A percentile compares a stretch with the other conserved stretches of the same genome.
Evolutionary conservation across 1,140 invertebrate species (phyloP).

Genomic region (Psilanteris sp.): DNA sequence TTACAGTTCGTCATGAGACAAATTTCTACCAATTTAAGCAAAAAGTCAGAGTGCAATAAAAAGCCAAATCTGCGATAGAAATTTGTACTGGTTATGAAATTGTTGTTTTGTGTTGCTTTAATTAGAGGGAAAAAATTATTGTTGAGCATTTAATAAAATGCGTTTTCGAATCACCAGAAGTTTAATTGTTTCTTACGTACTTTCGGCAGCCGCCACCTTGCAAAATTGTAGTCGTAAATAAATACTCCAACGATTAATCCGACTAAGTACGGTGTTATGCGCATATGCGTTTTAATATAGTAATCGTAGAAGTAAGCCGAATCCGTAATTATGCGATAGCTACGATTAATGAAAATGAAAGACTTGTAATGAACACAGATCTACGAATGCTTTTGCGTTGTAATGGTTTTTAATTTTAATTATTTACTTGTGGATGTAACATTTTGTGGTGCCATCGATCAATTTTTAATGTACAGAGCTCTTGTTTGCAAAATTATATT

Average conservation of each 20-base stretch:
- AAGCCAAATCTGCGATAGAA: conserved; percentile 38
- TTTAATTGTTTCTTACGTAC: conserved; percentile 60
- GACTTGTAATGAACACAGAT: conserved; percentile 39
- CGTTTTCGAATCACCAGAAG: conserved; percentile 6
- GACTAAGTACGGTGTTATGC: conserved; percentile 66
- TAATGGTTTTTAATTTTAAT: conserved; percentile 37
- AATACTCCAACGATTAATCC: conserved; percentile 69
- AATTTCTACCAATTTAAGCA: conserved; percentile 18
- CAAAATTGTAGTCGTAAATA: conserved; percentile 68
- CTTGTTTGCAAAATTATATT: conserved; percentile 53
- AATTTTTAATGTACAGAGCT: conserved; percentile 46
- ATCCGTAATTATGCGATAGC: conserved; percentile 57
- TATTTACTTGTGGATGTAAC: conserved; percentile 41
- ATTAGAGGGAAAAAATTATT: conserved; percentile 5
- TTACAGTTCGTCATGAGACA: conserved; percentile 6
- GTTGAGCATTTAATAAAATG: conserved; percentile 20
- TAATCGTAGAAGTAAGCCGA: conserved; percentile 66
- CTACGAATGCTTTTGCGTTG: conserved; percentile 41
- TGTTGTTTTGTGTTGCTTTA: conserved; percentile 26
- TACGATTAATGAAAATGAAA: conserved; percentile 49
- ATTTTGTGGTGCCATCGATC: conserved; percentile 54
- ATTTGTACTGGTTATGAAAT: conserved; percentile 9
- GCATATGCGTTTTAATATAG: conserved; percentile 71
- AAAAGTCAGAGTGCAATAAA: conserved; percentile 23
- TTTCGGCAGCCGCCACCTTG: conserved; percentile 67